Evolutionary conservation across 2,888 invertebrate genomes (phyloP).

Genomic region (Scotopteryx bipunctaria): DNA sequence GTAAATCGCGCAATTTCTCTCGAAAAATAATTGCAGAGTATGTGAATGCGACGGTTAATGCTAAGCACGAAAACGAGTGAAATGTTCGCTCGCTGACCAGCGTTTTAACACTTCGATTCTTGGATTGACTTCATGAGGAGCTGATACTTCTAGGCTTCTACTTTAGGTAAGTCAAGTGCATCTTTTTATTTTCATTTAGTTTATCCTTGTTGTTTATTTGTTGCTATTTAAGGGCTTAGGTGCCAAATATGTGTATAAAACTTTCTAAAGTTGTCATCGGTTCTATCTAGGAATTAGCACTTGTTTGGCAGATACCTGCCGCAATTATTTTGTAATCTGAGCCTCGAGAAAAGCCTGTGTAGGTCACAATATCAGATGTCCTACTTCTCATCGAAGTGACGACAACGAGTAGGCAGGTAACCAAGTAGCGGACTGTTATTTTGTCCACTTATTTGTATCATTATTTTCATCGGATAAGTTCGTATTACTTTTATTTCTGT

Average conservation of each 20-base stretch:
- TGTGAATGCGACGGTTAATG: conserved; percentile 75
- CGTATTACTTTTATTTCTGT: neutral
- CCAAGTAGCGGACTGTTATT: conserved; percentile 67
- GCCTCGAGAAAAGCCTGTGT: conserved; percentile 59
- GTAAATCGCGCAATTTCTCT: conserved; percentile 70
- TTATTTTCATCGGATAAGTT: conserved; percentile 3
- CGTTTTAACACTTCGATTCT: conserved; percentile 55
- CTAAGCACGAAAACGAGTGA: conserved; percentile 71
- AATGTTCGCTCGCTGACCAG: conserved; percentile 70
- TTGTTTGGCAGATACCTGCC: conserved; percentile 27
- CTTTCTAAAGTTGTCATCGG: conserved; percentile 18
- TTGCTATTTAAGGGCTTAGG: neutral
- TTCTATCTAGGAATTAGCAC: conserved; percentile 22
- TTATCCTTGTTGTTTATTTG: too few species aligned
- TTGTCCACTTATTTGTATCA: conserved; percentile 53
- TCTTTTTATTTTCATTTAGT: conserved; percentile 19
- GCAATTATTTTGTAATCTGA: conserved; percentile 40
- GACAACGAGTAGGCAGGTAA: conserved; percentile 53
- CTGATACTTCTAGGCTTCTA: conserved; percentile 48
- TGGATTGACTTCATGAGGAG: conserved; percentile 68
- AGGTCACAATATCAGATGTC: conserved; percentile 73
- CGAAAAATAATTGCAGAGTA: conserved; percentile 66
- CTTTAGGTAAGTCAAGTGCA: conserved; percentile 58
- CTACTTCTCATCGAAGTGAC: conserved; percentile 71
- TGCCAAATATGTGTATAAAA: neutral